Percentiles rank a stretch among this genome's conserved stretches.
Evolutionary conservation across 2,888 invertebrate genomes (phyloP).

Genomic region (Perizoma flavofasciatum): DNA sequence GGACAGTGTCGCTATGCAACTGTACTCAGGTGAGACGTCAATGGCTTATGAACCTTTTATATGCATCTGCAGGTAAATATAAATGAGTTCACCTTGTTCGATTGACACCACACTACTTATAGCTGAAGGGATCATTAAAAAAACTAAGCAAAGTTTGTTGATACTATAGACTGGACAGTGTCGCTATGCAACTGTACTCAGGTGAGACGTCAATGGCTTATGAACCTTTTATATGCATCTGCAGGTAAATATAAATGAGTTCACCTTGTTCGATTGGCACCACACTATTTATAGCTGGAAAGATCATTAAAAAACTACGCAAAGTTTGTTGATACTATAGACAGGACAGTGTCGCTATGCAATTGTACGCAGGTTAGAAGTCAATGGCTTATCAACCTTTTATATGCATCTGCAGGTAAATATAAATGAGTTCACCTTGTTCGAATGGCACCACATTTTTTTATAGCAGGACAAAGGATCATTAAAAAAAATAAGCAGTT

Average conservation of each 20-base stretch:
- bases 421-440: too few relatives aligned
- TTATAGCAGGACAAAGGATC: too few relatives aligned
- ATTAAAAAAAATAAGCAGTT: too few relatives aligned
- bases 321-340: slow-evolving; percentile 84
- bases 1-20: slow-evolving; percentile 90
- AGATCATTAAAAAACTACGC: too few relatives aligned
- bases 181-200: slow-evolving; percentile 89
- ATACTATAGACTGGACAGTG: slow-evolving; percentile 90
- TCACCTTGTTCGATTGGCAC: too few relatives aligned
- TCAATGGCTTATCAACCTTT: neutral
- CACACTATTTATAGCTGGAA: too few relatives aligned
- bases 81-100: too few relatives aligned
- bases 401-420: too few relatives aligned
- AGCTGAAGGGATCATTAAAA: too few relatives aligned
- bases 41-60: neutral
- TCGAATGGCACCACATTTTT: too few relatives aligned
- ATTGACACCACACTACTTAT: too few relatives aligned
- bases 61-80: neutral
- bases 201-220: slow-evolving; percentile 53
- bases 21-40: slow-evolving; percentile 82
- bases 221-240: neutral
- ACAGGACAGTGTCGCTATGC: slow-evolving; percentile 89
- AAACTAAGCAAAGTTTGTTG: slow-evolving; percentile 40
- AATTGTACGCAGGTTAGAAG: slow-evolving; percentile 85
- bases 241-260: too few relatives aligned